Base-by-base conservation (phyloP, 2,797 vertebrate species). In the Liasis olivaceus region DNA sequence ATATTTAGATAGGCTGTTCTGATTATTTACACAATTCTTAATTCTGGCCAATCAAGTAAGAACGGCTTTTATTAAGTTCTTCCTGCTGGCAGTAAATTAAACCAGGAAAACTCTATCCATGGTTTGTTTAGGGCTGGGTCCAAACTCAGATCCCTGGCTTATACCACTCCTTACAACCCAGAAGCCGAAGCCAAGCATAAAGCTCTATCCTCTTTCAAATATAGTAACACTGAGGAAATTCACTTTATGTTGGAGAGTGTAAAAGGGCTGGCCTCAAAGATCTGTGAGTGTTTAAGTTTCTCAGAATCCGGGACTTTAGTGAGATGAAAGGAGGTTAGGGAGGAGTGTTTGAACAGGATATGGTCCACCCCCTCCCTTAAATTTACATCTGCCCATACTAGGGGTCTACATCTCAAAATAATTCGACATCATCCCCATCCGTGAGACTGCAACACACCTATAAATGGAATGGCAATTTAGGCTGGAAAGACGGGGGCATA, bases 191-290 rank as follows among this genome's bases (percentile, higher is more conserved):
- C 6, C 6, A 72, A 36, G 8, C 69, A 17, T 36, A 20, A 72
- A 36, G 63, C 20, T 28, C 2, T 56, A 1, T 60, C 51, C 12
- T 2, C 42, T 47, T 72, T 42, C 85, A 72, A 59, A 59, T 12
- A 24, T 5, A 0, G 54, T 31, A 31, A 69, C 91, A 89, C 91
- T 63, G 89, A 8, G 95, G 66, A 95, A 64, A 91, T 1, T 0
- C 13, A 72, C 7, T 8, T 42, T 36, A 77, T 15, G 31, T 72
- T 77, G 8, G 66, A 69, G n/a, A 69, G 69, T 7, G 6, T 31
- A 72, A 72, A 72, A 72, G 69, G 15, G 6, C 36, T 20, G 69
- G 31, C 69, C 36, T 77, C 7, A 8, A 36, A 77, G 31, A 77
- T 15, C 31, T 77, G n/a, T 20, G 15, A 36, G 8, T 17, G 15